Evolutionary conservation across 2,888 invertebrate species (phyloP).

Genomic region (Amphipoea lucens): DNA sequence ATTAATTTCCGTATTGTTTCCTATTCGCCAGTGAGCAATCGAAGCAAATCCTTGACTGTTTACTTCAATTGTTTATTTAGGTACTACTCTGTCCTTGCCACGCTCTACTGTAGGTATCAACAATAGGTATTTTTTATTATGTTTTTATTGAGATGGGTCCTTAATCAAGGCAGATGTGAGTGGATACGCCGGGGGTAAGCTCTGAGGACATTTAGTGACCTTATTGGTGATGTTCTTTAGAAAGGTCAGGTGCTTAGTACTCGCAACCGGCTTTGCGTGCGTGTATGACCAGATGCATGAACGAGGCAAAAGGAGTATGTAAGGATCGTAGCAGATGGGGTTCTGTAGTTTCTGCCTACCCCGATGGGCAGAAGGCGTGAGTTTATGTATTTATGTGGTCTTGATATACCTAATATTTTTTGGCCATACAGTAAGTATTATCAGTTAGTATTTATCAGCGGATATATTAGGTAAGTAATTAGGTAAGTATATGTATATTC

Average conservation of each 20-base stretch:
- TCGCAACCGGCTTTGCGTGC: neutral
- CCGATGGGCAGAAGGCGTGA: neutral
- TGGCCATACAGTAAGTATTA: neutral
- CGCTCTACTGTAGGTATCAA: neutral
- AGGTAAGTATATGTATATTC: neutral
- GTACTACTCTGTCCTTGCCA: constrained; percentile 23
- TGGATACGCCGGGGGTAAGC: neutral
- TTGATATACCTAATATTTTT: no score
- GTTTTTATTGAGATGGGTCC: neutral
- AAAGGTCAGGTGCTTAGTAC: neutral
- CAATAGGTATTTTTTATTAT: neutral
- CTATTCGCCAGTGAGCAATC: neutral
- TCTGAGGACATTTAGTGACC: neutral
- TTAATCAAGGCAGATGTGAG: neutral
- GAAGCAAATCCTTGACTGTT: constrained; percentile 36
- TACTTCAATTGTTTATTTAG: constrained; percentile 24
- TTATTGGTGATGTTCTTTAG: neutral
- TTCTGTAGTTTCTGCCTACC: neutral
- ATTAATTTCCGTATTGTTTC: constrained; percentile 9
- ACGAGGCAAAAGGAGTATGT: neutral
- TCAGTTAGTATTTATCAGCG: neutral
- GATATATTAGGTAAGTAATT: neutral
- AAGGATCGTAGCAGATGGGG: neutral
- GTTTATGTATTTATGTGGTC: no score
- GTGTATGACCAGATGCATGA: no score